Percentiles rank a stretch among this genome's conserved stretches.
phyloP scores from a whole-genome alignment of 2,113 vertebrate genomes.

The Xiphophorus hellerii region DNA sequence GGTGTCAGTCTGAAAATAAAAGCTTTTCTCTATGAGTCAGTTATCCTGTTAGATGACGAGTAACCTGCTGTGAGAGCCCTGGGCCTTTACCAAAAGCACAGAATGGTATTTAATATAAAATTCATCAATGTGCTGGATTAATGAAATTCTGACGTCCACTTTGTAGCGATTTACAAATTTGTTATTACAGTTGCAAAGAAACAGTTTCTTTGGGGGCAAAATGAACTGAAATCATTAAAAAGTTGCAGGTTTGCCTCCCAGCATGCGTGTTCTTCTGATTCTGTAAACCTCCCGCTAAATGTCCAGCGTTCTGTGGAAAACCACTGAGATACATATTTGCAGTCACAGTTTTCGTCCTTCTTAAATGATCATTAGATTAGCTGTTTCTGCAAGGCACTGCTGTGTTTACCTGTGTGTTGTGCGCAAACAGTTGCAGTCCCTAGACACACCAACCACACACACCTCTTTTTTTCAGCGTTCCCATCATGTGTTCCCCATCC shows the following conservation, averaged over 20 bases:
- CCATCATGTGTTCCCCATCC: neutral
- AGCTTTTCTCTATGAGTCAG: constrained; percentile 9
- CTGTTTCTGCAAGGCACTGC: constrained; percentile 15
- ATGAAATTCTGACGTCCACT: too few relatives aligned
- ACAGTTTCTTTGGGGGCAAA: neutral
- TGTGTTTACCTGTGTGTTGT: constrained; percentile 34
- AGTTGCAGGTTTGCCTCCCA: neutral
- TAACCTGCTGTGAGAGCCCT: neutral
- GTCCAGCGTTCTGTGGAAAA: neutral
- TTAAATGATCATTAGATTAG: constrained; percentile 35
- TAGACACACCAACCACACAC: neutral
- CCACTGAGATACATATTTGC: constrained; percentile 40
- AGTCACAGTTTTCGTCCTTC: constrained; percentile 36
- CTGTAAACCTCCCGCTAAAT: constrained; percentile 1
- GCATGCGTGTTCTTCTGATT: constrained; percentile 3
- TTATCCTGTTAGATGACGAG: constrained; percentile 1
- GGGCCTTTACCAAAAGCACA: neutral
- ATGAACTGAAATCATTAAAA: constrained; percentile 1
- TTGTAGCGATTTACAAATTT: too few relatives aligned
- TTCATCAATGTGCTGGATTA: too few relatives aligned
- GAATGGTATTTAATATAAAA: neutral
- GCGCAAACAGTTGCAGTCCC: constrained; percentile 3
- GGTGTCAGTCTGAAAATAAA: constrained; percentile 8
- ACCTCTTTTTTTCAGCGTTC: neutral
- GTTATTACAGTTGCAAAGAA: too few relatives aligned